Base-by-base conservation (phyloP, 2,797 vertebrate genomes). In the Furcifer pardalis region DNA sequence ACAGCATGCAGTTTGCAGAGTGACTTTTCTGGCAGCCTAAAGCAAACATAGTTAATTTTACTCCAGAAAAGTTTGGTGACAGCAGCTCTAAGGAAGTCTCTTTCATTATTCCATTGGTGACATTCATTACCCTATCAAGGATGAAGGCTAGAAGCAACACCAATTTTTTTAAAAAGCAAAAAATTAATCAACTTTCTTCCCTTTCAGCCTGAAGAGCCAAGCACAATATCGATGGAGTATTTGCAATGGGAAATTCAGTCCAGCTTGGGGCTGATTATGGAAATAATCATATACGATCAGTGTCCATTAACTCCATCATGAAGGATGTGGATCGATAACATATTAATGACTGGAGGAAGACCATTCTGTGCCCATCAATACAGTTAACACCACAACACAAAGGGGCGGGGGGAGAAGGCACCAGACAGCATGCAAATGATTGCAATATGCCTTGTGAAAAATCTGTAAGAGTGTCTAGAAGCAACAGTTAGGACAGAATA, bases 231-330 rank as follows among this genome's bases (percentile, higher is more conserved):
- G 35, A 92, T 77, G 72, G 74, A 79, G 82, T 56, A 46, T 91
- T 83, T 90, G 85, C 89, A 88, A 86, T 89, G 78, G 89, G 91
- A 92, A 92, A 95, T 93, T 93, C 93, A 81, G 89, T 92, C 88
- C 80, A 86, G 89, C 87, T 92, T 90, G 82, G 88, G 84, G 91
- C 93, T 66, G 65, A 92, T 93, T 92, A 94, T 92, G 89, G 91
- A 90, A 93, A 94, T 94, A 93, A 92, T 92, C 91, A 91, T 87
- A 90, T 52, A 91, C 84, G 85, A 93, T 93, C 92, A 92, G 92
- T 90, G 91, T 86, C 87, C 87, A 91, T 93, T 94, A 92, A 91
- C 82, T 78, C 72, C 82, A 74, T 79, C 89, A 86, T 80, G 78
- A 90, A 83, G 72, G 35, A 56, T 85, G 59, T n/a, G 60, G 85